Percentiles rank a stretch among this genome's conserved stretches.
Conservation (phyloP, 2,797 vertebrate species). For the Austrolebias charrua region DNA sequence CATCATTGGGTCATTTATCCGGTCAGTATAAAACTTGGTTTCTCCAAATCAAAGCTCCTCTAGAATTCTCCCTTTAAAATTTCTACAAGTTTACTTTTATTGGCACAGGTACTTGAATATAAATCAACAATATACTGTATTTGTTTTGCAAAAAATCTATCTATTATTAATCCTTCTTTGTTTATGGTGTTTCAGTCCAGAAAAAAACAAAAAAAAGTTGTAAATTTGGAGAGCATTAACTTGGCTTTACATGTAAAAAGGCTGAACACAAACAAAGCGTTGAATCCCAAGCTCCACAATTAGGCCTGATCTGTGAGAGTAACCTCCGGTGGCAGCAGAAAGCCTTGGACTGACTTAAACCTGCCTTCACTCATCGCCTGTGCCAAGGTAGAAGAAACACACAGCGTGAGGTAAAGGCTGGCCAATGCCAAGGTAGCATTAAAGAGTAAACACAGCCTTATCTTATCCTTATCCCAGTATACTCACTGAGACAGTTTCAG, state of each 20-base stretch:
- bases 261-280: slow-evolving; percentile 20
- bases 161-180: too few species aligned
- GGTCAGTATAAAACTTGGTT: too few species aligned
- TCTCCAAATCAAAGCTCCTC: too few species aligned
- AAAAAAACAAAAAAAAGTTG: not conserved
- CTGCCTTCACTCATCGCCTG: slow-evolving; percentile 42
- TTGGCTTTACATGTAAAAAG: slow-evolving; percentile 7
- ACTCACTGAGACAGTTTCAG: slow-evolving; percentile 49
- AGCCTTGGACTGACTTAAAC: slow-evolving; percentile 57
- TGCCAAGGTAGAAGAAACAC: slow-evolving; percentile 66
- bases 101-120: too few species aligned
- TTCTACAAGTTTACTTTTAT: too few species aligned
- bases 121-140: too few species aligned
- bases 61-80: too few species aligned
- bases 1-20: too few species aligned
- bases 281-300: slow-evolving; percentile 42
- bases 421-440: slow-evolving; percentile 59
- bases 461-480: slow-evolving; percentile 67
- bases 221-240: not conserved
- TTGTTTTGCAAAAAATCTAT: too few species aligned
- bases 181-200: not conserved
- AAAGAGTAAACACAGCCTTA: slow-evolving; percentile 69
- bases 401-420: slow-evolving; percentile 56
- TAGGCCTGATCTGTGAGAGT: slow-evolving; percentile 50
- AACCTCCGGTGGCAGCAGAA: slow-evolving; percentile 41